Conservation (phyloP, 2,113 vertebrate species). For the Strix aluco region DNA sequence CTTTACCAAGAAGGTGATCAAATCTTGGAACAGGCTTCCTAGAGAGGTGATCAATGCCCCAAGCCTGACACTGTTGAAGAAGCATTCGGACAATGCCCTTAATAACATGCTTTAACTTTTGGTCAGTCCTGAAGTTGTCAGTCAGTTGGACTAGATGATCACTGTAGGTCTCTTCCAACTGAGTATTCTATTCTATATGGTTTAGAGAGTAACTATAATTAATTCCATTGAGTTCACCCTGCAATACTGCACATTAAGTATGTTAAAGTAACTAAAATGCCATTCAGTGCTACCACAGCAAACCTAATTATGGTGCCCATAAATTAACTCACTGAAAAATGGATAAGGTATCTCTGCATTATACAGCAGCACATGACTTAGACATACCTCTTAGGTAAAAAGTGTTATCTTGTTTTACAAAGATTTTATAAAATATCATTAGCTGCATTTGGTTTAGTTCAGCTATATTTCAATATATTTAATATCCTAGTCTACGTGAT, state of each 20-base stretch:
- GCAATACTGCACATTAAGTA: background rate
- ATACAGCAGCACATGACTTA: background rate
- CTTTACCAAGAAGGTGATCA: background rate
- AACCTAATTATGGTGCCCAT: background rate
- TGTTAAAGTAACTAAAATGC: background rate
- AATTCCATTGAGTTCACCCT: background rate
- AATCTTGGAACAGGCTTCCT: background rate
- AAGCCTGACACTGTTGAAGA: background rate
- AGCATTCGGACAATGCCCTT: background rate
- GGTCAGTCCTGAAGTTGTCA: background rate
- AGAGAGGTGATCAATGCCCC: fast-evolving
- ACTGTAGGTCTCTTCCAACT: background rate
- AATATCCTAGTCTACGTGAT: background rate
- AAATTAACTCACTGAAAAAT: background rate
- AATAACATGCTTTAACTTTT: background rate
- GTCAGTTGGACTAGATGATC: background rate
- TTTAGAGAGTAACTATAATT: background rate
- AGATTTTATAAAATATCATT: background rate
- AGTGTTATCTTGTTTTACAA: background rate
- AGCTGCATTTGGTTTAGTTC: background rate
- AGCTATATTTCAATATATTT: background rate
- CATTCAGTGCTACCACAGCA: background rate
- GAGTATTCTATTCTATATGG: background rate
- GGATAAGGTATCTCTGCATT: background rate
- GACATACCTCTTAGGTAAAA: background rate